Evolutionary conservation across 2,113 vertebrate species (phyloP).

Genomic region (Pelobates fuscus): DNA sequence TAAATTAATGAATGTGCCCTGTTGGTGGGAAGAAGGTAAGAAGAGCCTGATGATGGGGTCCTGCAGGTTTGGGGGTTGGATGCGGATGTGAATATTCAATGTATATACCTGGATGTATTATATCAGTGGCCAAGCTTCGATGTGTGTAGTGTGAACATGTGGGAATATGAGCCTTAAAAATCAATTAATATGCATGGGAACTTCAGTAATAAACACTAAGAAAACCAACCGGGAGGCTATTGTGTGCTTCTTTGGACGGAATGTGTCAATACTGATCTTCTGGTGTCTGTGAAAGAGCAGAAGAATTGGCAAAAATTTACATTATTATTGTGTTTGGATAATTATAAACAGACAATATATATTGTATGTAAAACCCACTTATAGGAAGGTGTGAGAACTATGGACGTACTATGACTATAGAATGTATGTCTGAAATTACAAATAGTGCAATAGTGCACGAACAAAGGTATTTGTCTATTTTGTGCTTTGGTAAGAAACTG

Average conservation of each 20-base stretch:
- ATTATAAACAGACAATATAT: too few relatives aligned
- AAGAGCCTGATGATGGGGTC: background rate
- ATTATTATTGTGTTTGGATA: too few relatives aligned
- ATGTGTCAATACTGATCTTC: background rate
- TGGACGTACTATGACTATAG: too few relatives aligned
- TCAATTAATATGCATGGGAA: constrained; percentile 90
- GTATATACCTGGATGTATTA: constrained; percentile 90
- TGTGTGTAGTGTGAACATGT: constrained; percentile 89
- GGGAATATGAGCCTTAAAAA: constrained; percentile 89
- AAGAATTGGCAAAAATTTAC: too few relatives aligned
- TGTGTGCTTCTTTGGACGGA: constrained; percentile 4
- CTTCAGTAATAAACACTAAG: constrained; percentile 78
- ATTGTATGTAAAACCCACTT: too few relatives aligned
- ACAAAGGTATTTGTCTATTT: too few relatives aligned
- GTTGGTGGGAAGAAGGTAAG: background rate
- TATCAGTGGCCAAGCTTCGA: constrained; percentile 83
- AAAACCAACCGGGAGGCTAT: constrained; percentile 55
- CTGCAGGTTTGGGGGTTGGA: background rate
- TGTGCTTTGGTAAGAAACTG: too few relatives aligned
- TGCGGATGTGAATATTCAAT: constrained; percentile 77
- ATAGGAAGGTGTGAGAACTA: too few relatives aligned
- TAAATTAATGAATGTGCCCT: background rate
- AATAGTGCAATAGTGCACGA: too few relatives aligned
- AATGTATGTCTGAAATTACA: too few relatives aligned
- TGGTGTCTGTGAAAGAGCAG: background rate